Conservation (phyloP, 2,888 invertebrate species). For the Limnephilus lunatus region DNA sequence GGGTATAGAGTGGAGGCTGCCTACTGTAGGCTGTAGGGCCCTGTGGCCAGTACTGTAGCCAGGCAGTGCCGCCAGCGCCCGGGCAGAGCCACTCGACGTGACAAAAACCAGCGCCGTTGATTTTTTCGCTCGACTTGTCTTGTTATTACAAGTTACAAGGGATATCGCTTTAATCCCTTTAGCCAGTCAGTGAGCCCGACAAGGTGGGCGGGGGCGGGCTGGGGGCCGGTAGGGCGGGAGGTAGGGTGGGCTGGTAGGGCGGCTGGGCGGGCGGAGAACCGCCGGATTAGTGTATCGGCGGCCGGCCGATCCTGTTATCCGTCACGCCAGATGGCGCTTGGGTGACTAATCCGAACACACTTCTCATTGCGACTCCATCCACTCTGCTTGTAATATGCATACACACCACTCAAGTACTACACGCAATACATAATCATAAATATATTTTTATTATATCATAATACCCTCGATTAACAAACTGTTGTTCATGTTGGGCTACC, state of each 20-base stretch:
- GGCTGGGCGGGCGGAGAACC: not conserved
- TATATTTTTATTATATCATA: not conserved
- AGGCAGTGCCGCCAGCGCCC: not conserved
- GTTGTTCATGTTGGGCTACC: not conserved
- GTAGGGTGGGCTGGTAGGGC: not conserved
- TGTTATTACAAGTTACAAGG: slow-evolving; percentile 47
- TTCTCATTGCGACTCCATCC: slow-evolving; percentile 6
- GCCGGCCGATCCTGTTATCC: slow-evolving; percentile 38
- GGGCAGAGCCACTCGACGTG: not conserved
- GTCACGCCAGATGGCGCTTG: slow-evolving; percentile 40
- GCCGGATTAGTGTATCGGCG: slow-evolving; percentile 38
- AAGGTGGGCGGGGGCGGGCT: not conserved
- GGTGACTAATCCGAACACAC: slow-evolving; percentile 19
- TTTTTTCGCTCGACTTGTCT: slow-evolving; percentile 49
- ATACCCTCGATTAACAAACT: not conserved
- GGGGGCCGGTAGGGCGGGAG: not conserved
- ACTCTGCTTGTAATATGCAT: not conserved
- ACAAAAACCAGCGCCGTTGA: slow-evolving; percentile 39
- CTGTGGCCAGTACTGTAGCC: too few species aligned
- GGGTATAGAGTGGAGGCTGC: too few species aligned
- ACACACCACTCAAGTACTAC: not conserved
- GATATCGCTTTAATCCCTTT: slow-evolving; percentile 47
- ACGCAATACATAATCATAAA: too few species aligned
- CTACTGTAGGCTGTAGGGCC: too few species aligned
- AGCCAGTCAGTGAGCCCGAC: slow-evolving; percentile 27